Conservation (phyloP, 2,113 vertebrate species). For the Callipepla squamata region DNA sequence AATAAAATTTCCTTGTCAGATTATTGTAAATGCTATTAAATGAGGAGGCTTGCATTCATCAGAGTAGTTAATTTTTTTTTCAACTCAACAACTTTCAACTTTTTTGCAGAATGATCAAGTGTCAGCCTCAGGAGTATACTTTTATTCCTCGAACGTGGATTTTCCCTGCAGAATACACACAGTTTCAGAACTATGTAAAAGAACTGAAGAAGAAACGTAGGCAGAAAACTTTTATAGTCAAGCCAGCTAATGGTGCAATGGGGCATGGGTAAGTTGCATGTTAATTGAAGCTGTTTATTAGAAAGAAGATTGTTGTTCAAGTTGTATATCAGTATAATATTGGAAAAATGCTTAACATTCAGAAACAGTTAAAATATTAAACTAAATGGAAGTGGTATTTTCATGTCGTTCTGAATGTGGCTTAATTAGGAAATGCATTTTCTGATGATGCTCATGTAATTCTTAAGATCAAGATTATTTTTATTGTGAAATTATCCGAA, state of each 20-base stretch:
- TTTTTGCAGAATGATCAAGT: constrained; percentile 92
- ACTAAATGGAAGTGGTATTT: neutral
- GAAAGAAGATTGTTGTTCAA: neutral
- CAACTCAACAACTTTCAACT: neutral
- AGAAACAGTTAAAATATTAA: neutral
- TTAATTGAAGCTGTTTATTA: neutral
- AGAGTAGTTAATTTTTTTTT: neutral
- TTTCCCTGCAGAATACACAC: constrained; percentile 95
- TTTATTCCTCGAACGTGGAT: constrained; percentile 98
- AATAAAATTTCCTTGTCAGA: neutral
- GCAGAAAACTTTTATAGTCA: constrained; percentile 97
- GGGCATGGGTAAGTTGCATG: constrained; percentile 91
- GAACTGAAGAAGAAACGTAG: constrained; percentile 94
- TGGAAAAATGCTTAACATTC: neutral
- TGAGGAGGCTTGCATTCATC: neutral
- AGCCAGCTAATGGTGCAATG: constrained; percentile 98
- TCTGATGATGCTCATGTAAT: neutral
- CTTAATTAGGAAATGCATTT: neutral
- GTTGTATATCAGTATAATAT: neutral
- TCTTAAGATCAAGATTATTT: neutral
- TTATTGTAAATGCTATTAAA: neutral
- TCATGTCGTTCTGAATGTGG: neutral
- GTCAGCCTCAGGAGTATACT: constrained; percentile 93
- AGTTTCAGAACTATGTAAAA: constrained; percentile 97
- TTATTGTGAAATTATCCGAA: neutral